These are phyloP conservation scores for Atethmia centrago DNA, from an alignment of 2,888 invertebrate genomes.

Conservation along the genomic window DNA sequence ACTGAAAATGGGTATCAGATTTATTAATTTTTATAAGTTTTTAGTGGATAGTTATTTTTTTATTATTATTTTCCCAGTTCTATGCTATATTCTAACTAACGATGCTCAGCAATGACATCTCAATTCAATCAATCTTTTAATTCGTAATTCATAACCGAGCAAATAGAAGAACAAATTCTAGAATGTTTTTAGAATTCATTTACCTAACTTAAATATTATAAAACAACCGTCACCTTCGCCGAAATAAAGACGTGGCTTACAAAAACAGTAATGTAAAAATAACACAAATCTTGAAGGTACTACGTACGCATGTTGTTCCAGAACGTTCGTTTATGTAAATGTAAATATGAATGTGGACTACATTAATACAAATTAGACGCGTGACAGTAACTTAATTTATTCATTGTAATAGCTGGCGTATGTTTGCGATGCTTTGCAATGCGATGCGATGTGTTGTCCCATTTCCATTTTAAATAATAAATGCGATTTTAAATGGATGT, in stretches of 20 bases:
- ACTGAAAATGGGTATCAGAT: background rate
- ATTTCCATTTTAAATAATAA: background rate
- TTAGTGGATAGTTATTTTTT: background rate
- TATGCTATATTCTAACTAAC: background rate
- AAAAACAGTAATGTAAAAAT: background rate
- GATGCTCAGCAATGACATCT: background rate
- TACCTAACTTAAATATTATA: background rate
- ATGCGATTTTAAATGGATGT: conserved; percentile 1
- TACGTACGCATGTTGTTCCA: background rate
- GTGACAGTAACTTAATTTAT: conserved; percentile 38
- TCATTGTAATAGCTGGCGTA: conserved; percentile 53
- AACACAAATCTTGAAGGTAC: conserved; percentile 1
- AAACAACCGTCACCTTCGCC: too few relatives aligned
- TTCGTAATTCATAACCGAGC: background rate
- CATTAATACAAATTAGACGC: conserved; percentile 16
- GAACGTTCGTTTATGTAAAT: conserved; percentile 23
- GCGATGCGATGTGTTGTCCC: conserved; percentile 52
- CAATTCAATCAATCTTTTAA: background rate
- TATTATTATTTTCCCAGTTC: background rate
- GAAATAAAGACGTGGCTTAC: background rate
- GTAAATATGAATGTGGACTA: conserved; percentile 23
- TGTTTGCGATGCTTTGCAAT: conserved; percentile 58
- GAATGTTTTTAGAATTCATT: too few relatives aligned
- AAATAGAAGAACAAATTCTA: background rate
- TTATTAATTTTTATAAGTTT: background rate